phyloP scores from a whole-genome alignment of 2,797 vertebrate species.

The Fratercula arctica region DNA sequence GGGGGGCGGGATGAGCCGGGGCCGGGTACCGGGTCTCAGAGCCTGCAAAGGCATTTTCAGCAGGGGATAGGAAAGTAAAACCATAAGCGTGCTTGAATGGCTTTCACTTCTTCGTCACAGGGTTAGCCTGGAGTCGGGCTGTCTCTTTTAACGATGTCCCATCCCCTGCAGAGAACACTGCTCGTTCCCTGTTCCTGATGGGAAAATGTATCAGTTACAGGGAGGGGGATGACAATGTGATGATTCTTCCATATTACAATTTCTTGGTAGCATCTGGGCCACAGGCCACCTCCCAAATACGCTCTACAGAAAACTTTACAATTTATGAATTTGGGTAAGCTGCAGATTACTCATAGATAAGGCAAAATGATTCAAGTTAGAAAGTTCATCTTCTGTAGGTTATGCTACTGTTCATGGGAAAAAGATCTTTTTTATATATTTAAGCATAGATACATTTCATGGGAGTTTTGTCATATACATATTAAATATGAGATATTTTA shows the following conservation, averaged over 20 bases:
- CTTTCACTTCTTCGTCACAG: neutral
- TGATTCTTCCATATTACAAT: too few species aligned
- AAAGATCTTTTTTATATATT: neutral
- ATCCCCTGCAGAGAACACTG: neutral
- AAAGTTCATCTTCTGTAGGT: neutral
- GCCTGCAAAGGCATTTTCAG: neutral
- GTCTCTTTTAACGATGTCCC: fast-evolving
- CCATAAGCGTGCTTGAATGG: fast-evolving
- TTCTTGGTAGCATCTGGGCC: neutral
- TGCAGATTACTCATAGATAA: neutral
- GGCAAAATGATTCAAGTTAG: neutral
- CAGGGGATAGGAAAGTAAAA: neutral
- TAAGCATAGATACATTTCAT: neutral
- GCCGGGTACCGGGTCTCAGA: fast-evolving
- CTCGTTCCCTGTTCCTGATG: fast-evolving
- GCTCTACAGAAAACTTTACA: neutral
- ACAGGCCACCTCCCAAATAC: neutral
- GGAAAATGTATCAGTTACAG: fast-evolving
- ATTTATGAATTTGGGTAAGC: neutral
- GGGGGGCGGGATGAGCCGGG: neutral
- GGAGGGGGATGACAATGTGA: neutral
- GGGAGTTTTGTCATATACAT: neutral
- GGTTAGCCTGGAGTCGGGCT: neutral
- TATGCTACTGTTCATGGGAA: neutral
- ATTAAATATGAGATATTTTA: neutral